Conservation (phyloP, 1,140 invertebrate genomes). For the Ceratina australensis region DNA sequence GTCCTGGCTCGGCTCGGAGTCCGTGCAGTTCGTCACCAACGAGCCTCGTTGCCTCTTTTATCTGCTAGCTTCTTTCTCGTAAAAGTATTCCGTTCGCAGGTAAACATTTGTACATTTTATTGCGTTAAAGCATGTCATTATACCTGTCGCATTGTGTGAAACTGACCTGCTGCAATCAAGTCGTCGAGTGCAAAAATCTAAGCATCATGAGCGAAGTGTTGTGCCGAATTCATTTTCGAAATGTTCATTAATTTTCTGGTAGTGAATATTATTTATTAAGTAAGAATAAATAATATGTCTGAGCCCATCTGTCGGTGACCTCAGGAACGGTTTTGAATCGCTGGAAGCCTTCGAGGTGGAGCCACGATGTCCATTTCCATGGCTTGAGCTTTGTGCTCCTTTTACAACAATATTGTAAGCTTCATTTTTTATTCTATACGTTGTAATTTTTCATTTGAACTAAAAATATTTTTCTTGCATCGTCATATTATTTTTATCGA, state of each 20-base stretch:
- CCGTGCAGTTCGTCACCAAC: constrained; percentile 59
- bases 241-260: too few species aligned
- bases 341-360: background rate
- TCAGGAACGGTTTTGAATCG: background rate
- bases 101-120: background rate
- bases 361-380: background rate
- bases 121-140: too few species aligned
- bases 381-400: constrained; percentile 10
- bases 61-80: background rate
- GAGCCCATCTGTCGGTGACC: constrained; percentile 39
- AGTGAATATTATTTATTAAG: background rate
- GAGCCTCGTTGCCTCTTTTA: constrained; percentile 7
- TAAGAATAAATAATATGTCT: background rate
- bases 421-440: background rate
- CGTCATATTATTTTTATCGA: too few species aligned
- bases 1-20: constrained; percentile 66
- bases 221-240: too few species aligned
- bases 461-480: too few species aligned
- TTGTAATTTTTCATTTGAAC: too few species aligned
- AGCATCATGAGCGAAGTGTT: too few species aligned
- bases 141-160: too few species aligned
- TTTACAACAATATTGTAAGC: constrained; percentile 13
- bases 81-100: background rate
- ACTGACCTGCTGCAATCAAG: too few species aligned
- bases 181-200: too few species aligned